Evolutionary conservation across 2,888 invertebrate genomes (phyloP), one percentile per base, ranked within the genome.

Genomic region (Pyrrhia umbra): DNA sequence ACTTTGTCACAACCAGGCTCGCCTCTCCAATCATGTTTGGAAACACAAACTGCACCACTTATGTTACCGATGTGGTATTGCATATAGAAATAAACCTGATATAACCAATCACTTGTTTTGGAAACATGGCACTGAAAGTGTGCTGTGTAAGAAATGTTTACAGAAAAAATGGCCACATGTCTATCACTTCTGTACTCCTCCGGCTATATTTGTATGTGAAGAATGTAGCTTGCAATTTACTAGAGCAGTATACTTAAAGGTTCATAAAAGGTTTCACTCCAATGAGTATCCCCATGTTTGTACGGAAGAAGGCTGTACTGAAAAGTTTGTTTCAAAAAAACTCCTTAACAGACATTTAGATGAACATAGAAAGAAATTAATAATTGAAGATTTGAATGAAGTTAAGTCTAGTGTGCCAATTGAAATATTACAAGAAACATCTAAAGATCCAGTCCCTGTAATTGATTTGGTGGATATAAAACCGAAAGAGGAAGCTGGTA

Each of bases 151-250:
- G 88, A 96, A 96, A 83, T 98, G 98, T 88, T 90, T 98, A 54
- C 98, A 98, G 84, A 98, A 98, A 85, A 98, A 98, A 82, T 98
- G 98, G 98, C 98, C 98, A 0, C 98, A 98, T 89, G 97, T 98
- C 6, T 98, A 98, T 92, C 98, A 98, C 87, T 98, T 98, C 84
- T 98, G 98, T 87, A 96, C 97, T 73, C 98, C 98, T 40, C 98
- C 98, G 2, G 91, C 96, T 9, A 95, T 96, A 58, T 98, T 98
- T 88, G 92, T 95, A 1, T 98, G 98, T 91, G 98, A 98, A 77
- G 97, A 97, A 84, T 98, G 98, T 86, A 96, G 96, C 84, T 93
- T 96, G 40, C 96, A 95, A 68, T 98, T 98, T 84, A 95, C 97
- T 3, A 96, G 95, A 82, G 97, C 98, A 6, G 97, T 97, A 42